These are phyloP conservation scores for Strigamia transsilvanica DNA, from an alignment of 2,888 invertebrate genomes.

Conservation along the genomic window DNA sequence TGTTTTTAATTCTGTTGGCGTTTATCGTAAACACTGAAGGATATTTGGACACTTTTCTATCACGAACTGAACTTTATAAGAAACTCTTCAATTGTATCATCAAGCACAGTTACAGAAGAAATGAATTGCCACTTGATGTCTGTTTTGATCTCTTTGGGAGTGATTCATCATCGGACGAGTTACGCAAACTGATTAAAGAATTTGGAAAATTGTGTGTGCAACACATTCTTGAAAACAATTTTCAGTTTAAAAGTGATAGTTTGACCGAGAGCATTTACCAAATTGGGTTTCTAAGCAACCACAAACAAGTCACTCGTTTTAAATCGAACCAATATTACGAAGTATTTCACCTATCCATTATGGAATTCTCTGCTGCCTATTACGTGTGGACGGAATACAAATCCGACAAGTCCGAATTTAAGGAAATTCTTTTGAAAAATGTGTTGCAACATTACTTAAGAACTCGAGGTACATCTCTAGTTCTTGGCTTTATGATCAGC, in stretches of 20 bases:
- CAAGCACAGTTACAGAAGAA: not conserved
- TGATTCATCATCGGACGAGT: too few species aligned
- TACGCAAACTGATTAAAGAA: not conserved
- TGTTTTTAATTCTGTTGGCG: slow-evolving; percentile 17
- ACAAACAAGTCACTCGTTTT: not conserved
- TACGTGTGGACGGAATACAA: not conserved
- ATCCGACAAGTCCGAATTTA: not conserved
- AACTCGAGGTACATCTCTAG: not conserved
- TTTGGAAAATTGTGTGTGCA: not conserved
- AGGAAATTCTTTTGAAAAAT: too few species aligned
- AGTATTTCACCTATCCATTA: not conserved
- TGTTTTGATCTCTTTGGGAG: not conserved
- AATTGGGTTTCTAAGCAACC: not conserved
- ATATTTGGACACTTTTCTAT: not conserved
- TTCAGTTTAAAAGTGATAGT: not conserved
- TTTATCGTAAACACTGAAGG: not conserved
- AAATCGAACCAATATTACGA: not conserved
- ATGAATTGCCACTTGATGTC: not conserved
- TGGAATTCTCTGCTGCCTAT: not conserved
- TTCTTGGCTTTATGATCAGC: not conserved
- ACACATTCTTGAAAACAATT: not conserved
- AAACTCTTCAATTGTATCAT: not conserved
- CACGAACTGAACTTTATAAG: not conserved
- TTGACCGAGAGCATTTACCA: not conserved
- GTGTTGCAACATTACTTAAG: not conserved